Conservation (phyloP, 2,113 vertebrate species). For the Perca flavescens region DNA sequence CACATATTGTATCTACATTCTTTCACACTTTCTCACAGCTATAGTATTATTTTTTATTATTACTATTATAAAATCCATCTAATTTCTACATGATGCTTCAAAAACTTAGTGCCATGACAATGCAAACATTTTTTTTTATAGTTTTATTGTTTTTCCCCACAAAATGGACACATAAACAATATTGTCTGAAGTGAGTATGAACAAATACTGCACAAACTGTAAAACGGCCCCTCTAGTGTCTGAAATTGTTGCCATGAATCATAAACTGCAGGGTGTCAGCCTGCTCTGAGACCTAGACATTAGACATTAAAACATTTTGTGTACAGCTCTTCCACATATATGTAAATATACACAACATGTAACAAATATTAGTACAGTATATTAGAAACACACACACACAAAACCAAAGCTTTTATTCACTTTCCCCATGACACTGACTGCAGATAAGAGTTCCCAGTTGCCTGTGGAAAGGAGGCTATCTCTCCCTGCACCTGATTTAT, state of each 20-base stretch:
- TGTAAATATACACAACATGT: slow-evolving; percentile 32
- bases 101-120: background rate
- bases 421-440: slow-evolving; percentile 57
- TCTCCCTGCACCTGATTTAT: slow-evolving; percentile 72
- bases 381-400: slow-evolving; percentile 14
- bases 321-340: slow-evolving; percentile 11
- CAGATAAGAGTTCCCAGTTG: slow-evolving; percentile 68
- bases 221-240: slow-evolving; percentile 2
- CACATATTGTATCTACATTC: background rate
- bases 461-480: slow-evolving; percentile 43
- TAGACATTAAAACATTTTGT: slow-evolving; percentile 3
- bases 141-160: too few species aligned
- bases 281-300: background rate
- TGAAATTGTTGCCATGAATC: slow-evolving; percentile 35
- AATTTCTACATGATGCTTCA: background rate
- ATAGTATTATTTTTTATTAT: background rate
- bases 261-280: slow-evolving; percentile 1
- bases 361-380: slow-evolving; percentile 45
- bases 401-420: slow-evolving; percentile 51
- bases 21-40: background rate
- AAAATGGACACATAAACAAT: background rate
- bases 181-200: slow-evolving; percentile 7
- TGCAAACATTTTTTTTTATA: background rate
- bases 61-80: background rate
- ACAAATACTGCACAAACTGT: slow-evolving; percentile 1